Percentiles rank a stretch among this genome's conserved stretches.
phyloP scores from a whole-genome alignment of 2,113 vertebrate species.

The Amphiprion ocellaris region DNA sequence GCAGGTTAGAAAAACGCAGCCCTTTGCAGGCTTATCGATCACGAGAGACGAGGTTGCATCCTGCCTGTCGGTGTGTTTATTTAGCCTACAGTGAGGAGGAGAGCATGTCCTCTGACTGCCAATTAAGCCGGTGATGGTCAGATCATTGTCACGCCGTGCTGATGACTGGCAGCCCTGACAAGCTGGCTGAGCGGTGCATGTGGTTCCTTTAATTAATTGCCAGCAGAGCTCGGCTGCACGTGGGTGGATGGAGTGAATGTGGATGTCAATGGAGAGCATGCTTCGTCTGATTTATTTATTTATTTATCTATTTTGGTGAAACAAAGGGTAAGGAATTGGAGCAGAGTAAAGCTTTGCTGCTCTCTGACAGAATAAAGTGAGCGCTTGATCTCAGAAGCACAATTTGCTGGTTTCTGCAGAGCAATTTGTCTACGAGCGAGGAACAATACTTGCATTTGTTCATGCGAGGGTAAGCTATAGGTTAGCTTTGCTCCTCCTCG shows the following conservation, averaged over 20 bases:
- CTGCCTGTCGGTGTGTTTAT: slow-evolving; percentile 46
- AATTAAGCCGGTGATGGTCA: slow-evolving; percentile 61
- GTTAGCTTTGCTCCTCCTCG: background rate
- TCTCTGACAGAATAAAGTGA: slow-evolving; percentile 17
- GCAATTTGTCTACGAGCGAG: slow-evolving; percentile 3
- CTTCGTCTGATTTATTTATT: slow-evolving; percentile 2
- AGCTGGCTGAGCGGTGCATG: slow-evolving; percentile 34
- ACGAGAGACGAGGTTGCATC: slow-evolving; percentile 29
- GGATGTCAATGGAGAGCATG: slow-evolving; percentile 34
- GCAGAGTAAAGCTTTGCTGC: slow-evolving; percentile 9
- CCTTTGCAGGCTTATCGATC: slow-evolving; percentile 45
- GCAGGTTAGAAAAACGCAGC: background rate
- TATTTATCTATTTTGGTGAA: slow-evolving; percentile 19
- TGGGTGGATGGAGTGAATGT: slow-evolving; percentile 38
- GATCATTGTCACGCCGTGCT: slow-evolving; percentile 57
- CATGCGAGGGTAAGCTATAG: slow-evolving; percentile 31
- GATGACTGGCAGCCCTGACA: slow-evolving; percentile 71
- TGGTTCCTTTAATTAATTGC: slow-evolving; percentile 57
- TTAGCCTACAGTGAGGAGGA: slow-evolving; percentile 39
- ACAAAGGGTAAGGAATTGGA: slow-evolving; percentile 43
- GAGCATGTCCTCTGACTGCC: slow-evolving; percentile 53
- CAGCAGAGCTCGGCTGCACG: slow-evolving; percentile 19
- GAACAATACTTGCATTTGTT: slow-evolving; percentile 8
- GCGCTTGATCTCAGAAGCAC: slow-evolving; percentile 1
- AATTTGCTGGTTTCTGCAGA: slow-evolving; percentile 37